A percentile compares a stretch with the other conserved stretches of the same genome.
These are phyloP conservation scores for Yponomeuta cagnagella DNA, from an alignment of 2,888 invertebrate species.

Conservation along the genomic window DNA sequence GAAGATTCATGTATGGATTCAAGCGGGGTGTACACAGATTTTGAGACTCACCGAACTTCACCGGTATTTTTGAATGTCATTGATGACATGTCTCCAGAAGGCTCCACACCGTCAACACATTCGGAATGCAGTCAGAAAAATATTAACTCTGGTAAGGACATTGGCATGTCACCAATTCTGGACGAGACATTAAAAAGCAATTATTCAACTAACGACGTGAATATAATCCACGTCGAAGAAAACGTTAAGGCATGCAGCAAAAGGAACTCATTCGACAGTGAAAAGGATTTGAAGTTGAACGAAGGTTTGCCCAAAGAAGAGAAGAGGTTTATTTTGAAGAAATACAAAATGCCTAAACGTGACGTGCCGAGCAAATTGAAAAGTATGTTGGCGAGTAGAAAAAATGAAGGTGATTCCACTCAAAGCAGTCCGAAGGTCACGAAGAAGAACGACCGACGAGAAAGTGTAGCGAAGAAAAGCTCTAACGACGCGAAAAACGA, in stretches of 20 bases:
- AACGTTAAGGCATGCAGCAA: slow-evolving; percentile 61
- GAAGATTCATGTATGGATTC: slow-evolving; percentile 92
- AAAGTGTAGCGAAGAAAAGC: slow-evolving; percentile 66
- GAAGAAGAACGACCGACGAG: slow-evolving; percentile 83
- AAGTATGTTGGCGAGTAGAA: slow-evolving; percentile 78
- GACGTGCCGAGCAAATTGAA: slow-evolving; percentile 86
- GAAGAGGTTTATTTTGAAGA: slow-evolving; percentile 76
- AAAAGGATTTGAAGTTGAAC: slow-evolving; percentile 48
- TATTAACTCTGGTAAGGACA: slow-evolving; percentile 45
- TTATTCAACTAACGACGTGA: slow-evolving; percentile 24
- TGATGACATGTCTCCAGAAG: slow-evolving; percentile 82
- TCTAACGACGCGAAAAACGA: slow-evolving; percentile 85
- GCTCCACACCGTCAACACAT: slow-evolving; percentile 72
- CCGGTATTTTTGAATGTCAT: slow-evolving; percentile 74
- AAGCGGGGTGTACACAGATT: slow-evolving; percentile 91
- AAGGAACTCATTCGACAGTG: slow-evolving; percentile 62
- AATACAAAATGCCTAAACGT: slow-evolving; percentile 86
- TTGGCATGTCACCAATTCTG: slow-evolving; percentile 27
- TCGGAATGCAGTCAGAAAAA: slow-evolving; percentile 72
- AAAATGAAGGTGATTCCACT: slow-evolving; percentile 67
- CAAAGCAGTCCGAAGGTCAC: slow-evolving; percentile 77
- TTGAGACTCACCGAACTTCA: slow-evolving; percentile 79
- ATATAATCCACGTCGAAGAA: slow-evolving; percentile 44
- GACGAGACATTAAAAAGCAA: slow-evolving; percentile 39
- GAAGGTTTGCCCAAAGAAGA: slow-evolving; percentile 69